Conservation (phyloP, 2,113 vertebrate genomes). For the Pagrus major region DNA sequence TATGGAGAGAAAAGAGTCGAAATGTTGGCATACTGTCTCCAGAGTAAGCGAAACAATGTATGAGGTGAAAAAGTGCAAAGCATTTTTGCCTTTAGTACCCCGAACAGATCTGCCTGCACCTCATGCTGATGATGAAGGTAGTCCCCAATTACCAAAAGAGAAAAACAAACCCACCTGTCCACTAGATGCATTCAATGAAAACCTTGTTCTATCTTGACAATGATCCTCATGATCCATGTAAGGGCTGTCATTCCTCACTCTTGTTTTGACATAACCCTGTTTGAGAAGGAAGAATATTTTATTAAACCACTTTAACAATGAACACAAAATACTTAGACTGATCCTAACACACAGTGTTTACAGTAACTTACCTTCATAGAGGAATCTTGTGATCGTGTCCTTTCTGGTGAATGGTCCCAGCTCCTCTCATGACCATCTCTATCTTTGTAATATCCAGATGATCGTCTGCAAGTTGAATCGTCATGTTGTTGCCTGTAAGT, state of each 20-base stretch:
- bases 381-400: slow-evolving; percentile 16
- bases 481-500: slow-evolving; percentile 32
- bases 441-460: slow-evolving; percentile 33
- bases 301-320: not conserved
- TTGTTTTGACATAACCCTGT: slow-evolving; percentile 51
- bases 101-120: not conserved
- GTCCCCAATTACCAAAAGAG: not conserved
- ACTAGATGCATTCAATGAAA: slow-evolving; percentile 22
- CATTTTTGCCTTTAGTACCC: not conserved
- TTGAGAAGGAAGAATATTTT: not conserved
- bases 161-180: slow-evolving; percentile 54
- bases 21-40: not conserved
- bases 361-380: slow-evolving; percentile 27
- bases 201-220: not conserved
- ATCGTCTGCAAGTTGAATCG: slow-evolving; percentile 16
- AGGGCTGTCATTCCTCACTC: slow-evolving; percentile 39
- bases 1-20: not conserved
- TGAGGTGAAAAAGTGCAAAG: not conserved
- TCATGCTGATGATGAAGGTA: not conserved
- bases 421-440: slow-evolving; percentile 34
- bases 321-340: not conserved
- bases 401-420: slow-evolving; percentile 34
- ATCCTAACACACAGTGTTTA: not conserved
- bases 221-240: slow-evolving; percentile 40
- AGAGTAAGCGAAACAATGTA: not conserved